These are phyloP conservation scores for Ciconia maguari DNA, from an alignment of 2,113 vertebrate genomes.

Conservation along the genomic window DNA sequence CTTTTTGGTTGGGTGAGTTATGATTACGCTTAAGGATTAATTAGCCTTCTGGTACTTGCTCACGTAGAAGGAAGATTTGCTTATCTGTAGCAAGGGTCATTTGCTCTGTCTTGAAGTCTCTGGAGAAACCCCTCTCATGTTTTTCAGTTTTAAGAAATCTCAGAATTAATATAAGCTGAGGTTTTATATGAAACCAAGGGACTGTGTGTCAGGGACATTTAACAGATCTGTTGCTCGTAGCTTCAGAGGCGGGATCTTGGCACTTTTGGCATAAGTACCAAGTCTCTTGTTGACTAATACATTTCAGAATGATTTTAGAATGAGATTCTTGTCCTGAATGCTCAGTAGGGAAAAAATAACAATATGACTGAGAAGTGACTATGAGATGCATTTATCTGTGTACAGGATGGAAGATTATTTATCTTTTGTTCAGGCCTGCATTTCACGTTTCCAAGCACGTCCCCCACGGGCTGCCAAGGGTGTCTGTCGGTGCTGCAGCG, in stretches of 20 bases:
- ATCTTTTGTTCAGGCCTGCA: background rate
- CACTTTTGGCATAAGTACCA: background rate
- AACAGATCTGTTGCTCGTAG: background rate
- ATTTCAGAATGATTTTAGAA: conserved; percentile 20
- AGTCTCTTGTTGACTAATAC: background rate
- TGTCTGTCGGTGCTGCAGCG: background rate
- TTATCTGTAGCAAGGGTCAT: conserved; percentile 19
- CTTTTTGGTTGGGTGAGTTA: background rate
- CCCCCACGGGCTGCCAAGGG: background rate
- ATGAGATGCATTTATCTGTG: background rate
- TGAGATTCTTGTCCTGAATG: background rate
- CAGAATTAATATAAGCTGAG: conserved; percentile 4
- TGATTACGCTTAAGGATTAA: conserved; percentile 33
- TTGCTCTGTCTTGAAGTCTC: background rate
- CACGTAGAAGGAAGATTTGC: background rate
- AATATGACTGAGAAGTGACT: background rate
- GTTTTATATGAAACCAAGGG: background rate
- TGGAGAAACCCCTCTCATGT: background rate
- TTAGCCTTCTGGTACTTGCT: conserved; percentile 22
- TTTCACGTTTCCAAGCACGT: background rate
- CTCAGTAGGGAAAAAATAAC: background rate
- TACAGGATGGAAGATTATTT: background rate
- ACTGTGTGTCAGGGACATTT: background rate
- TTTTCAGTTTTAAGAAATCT: background rate
- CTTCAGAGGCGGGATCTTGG: background rate